These are phyloP conservation scores for Venturia canescens DNA, from an alignment of 1,140 invertebrate species.

Conservation along the genomic window DNA sequence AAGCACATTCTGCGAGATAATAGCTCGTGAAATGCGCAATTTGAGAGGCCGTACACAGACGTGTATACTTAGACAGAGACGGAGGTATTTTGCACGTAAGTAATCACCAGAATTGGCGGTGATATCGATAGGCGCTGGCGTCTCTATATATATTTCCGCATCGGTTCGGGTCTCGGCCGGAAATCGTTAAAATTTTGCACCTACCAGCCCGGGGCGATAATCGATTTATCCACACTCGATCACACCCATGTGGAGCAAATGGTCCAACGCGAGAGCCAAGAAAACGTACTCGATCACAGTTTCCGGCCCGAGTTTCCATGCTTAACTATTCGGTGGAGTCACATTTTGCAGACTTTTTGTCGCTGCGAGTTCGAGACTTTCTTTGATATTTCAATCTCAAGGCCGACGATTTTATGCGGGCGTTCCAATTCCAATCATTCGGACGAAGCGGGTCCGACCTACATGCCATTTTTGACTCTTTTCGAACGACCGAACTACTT, in stretches of 20 bases:
- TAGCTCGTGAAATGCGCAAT: not conserved
- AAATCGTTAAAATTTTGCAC: slow-evolving; percentile 61
- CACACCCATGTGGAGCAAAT: slow-evolving; percentile 24
- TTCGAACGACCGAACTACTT: not conserved
- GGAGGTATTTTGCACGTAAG: not conserved
- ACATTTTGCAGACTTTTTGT: not conserved
- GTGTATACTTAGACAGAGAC: not conserved
- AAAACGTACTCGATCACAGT: not conserved
- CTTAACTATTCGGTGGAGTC: not conserved
- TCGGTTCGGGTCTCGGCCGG: slow-evolving; percentile 52
- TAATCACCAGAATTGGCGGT: not conserved
- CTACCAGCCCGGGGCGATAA: slow-evolving; percentile 52
- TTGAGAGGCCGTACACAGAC: not conserved
- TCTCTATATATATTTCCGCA: slow-evolving; percentile 32
- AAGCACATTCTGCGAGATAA: too few species aligned
- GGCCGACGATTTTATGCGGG: not conserved
- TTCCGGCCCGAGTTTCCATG: slow-evolving; percentile 3
- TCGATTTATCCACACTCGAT: slow-evolving; percentile 49
- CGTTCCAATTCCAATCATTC: not conserved
- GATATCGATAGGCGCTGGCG: not conserved
- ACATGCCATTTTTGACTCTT: not conserved
- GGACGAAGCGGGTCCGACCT: not conserved
- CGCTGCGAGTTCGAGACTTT: not conserved
- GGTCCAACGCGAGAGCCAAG: not conserved
- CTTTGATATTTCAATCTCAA: slow-evolving; percentile 9